Evolutionary conservation across 1,140 invertebrate genomes (phyloP), one percentile per base, ranked within the genome.

Genomic region (Euura saliciscinereae): DNA sequence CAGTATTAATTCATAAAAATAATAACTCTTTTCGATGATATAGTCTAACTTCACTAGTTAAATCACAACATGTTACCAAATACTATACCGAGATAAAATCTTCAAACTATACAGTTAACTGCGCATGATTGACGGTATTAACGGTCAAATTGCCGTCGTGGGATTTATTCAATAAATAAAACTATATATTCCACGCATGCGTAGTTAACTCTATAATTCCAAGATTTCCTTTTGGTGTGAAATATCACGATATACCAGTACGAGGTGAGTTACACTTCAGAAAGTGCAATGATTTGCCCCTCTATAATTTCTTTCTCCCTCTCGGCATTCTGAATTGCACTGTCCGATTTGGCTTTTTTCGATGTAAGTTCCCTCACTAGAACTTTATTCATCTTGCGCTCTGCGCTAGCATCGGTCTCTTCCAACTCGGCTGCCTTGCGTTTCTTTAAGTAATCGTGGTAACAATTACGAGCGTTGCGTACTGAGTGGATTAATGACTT

Each of bases 391-490:
- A 69, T 43, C 45, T 45, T 13, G n/a, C 45, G n/a, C 45, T 69
- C 8, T 69, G 44, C n/a, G 43, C 4, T 45, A 45, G 68, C n/a
- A 45, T 69, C n/a, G 10, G 6, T 42, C 10, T 69, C 43, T 69
- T 44, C 6, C 28, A 8, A 69, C 13, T 44, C 44, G 45, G 44
- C 44, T 69, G 43, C n/a, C 44, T 42, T 69, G 11, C 71, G 66
- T 72, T 72, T 72, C n/a, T 72, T 13, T 4, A 13, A 10, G 8
- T 28, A 28, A 64, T 72, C 66, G 10, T 65, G 45, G 68, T 68
- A 72, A 11, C 67, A 67, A n/a, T 28, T 42, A 69, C 42, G 43
- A 51, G 71, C 66, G 44, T 72, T 72, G 44, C 71, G 45, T 51
- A 44, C 66, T 68, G 71, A 68, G 7, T 68, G 46, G 44, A 72